Evolutionary conservation across 1,140 invertebrate species (phyloP).

Genomic region (Drosophila yakuba): DNA sequence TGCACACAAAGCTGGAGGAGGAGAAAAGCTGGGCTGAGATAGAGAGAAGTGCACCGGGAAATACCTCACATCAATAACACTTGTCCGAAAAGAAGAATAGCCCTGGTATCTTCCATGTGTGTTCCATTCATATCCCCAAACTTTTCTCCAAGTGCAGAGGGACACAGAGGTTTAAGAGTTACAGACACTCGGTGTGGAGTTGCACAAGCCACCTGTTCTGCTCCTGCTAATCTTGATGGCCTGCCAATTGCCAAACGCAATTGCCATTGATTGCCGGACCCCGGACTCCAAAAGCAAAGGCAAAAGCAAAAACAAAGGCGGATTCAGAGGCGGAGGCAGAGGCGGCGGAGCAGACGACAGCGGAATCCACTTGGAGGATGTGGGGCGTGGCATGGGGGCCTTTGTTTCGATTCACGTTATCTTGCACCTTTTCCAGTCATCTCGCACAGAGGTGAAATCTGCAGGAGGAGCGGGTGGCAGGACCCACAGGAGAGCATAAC

Average conservation of each 20-base stretch:
- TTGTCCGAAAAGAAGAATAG: too few species aligned
- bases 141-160: constrained; percentile 15
- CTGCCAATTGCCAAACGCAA: constrained; percentile 60
- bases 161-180: constrained; percentile 5
- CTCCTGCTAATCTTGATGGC: constrained; percentile 51
- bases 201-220: constrained; percentile 21
- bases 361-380: constrained; percentile 13
- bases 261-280: constrained; percentile 42
- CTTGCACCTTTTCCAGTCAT: constrained; percentile 41
- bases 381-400: constrained; percentile 14
- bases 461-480: constrained; percentile 1
- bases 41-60: constrained; percentile 10
- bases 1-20: not conserved
- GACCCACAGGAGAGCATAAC: constrained; percentile 1
- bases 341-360: constrained; percentile 2
- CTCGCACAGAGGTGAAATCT: constrained; percentile 10
- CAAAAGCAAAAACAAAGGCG: constrained; percentile 7
- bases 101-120: too few species aligned
- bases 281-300: constrained; percentile 13
- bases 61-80: not conserved
- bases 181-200: constrained; percentile 21
- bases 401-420: constrained; percentile 29
- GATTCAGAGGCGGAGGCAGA: not conserved
- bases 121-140: too few species aligned
- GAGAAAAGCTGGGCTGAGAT: constrained; percentile 1